These are phyloP conservation scores for Pangasius mekongensis DNA, from an alignment of 2,797 vertebrate genomes.

Conservation along the genomic window DNA sequence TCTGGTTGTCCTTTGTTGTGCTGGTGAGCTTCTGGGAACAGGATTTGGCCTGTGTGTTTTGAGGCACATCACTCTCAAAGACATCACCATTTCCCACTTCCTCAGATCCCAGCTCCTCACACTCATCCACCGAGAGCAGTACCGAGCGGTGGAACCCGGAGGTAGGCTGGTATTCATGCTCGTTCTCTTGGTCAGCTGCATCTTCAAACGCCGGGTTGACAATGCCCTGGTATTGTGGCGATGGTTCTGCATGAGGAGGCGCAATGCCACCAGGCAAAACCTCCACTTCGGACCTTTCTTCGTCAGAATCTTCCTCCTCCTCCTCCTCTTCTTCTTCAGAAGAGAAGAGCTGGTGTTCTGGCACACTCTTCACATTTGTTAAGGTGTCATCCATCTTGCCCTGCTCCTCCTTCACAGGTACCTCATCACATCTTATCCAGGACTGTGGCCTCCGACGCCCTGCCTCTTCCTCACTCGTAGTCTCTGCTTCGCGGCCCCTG, in stretches of 20 bases:
- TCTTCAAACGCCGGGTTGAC: slow-evolving; percentile 96
- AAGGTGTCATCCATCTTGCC: slow-evolving; percentile 73
- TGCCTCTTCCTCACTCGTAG: slow-evolving; percentile 90
- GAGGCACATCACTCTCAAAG: slow-evolving; percentile 75
- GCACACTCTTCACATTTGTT: slow-evolving; percentile 74
- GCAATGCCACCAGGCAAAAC: slow-evolving; percentile 76
- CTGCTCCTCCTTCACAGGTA: slow-evolving; percentile 62
- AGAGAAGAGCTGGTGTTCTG: slow-evolving; percentile 87
- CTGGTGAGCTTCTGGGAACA: slow-evolving; percentile 27
- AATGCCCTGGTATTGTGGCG: slow-evolving; percentile 89
- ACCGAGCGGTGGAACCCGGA: slow-evolving; percentile 90
- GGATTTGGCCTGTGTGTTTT: slow-evolving; percentile 13
- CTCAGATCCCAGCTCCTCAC: slow-evolving; percentile 94
- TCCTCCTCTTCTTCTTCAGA: slow-evolving; percentile 85
- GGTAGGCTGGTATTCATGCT: slow-evolving; percentile 76
- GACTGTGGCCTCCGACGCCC: slow-evolving; percentile 76
- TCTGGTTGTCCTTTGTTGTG: slow-evolving; percentile 40
- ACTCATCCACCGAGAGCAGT: slow-evolving; percentile 96
- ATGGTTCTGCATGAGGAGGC: slow-evolving; percentile 67
- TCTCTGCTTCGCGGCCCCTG: slow-evolving; percentile 81
- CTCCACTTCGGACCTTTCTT: slow-evolving; percentile 92
- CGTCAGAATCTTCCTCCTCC: slow-evolving; percentile 93
- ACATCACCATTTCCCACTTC: slow-evolving; percentile 87
- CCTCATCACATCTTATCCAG: slow-evolving; percentile 80
- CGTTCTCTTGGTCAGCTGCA: slow-evolving; percentile 81